A percentile compares a stretch with the other conserved stretches of the same genome.
phyloP scores from a whole-genome alignment of 2,888 invertebrate genomes.

The Meloe dianella region DNA sequence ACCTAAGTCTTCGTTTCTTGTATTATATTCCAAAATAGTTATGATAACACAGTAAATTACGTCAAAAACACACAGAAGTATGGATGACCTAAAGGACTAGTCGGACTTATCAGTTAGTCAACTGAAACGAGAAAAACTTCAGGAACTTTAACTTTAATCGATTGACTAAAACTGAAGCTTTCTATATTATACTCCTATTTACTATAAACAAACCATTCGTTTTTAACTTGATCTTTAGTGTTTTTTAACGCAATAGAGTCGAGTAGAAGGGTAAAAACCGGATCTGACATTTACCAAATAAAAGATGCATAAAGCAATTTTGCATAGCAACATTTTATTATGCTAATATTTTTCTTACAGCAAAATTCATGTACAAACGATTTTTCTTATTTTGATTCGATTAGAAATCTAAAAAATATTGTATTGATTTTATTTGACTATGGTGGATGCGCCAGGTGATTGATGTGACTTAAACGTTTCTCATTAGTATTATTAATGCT shows the following conservation, averaged over 20 bases:
- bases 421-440: not conserved
- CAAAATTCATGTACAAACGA: not conserved
- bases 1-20: not conserved
- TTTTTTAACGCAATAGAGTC: too few relatives aligned
- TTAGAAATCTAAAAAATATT: not conserved
- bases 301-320: not conserved
- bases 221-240: too few relatives aligned
- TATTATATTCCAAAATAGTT: conserved; percentile 8
- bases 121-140: not conserved
- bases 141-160: not conserved
- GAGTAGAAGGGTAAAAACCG: not conserved
- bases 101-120: not conserved
- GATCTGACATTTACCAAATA: not conserved
- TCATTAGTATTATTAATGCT: not conserved
- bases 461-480: not conserved
- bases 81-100: not conserved
- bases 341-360: not conserved
- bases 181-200: too few relatives aligned
- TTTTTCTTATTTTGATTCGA: not conserved
- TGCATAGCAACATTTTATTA: not conserved
- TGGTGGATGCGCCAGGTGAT: conserved; percentile 18
- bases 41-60: conserved; percentile 12
- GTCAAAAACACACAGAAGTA: not conserved
- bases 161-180: not conserved
- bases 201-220: too few relatives aligned